Base-by-base conservation (phyloP, 2,888 invertebrate species). In the Epinotia ramella region DNA sequence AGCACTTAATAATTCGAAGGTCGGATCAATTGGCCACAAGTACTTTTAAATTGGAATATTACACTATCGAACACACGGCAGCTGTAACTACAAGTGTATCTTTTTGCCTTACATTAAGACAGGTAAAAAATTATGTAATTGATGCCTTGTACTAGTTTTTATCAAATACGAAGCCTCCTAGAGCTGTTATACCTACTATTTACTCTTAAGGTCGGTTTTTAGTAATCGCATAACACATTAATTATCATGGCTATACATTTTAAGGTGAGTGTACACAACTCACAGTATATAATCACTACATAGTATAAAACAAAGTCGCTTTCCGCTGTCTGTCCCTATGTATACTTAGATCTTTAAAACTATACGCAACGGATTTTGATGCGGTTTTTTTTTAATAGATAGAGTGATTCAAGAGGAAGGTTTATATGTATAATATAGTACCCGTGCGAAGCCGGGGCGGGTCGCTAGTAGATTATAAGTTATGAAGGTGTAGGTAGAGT, bases 181-280 rank as follows among this genome's bases (percentile, higher is more conserved):
- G 44, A 60, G 46, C 44, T 69, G 59, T 2, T 33, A 40, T 40
- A 40, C 40, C 40, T 24, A 33, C 28, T 60, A 59, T 59, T 24
- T 44, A 16, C 49, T 49, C 40, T n/a, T 53, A 75, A 62, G 59
- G 5, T 28, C 64, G 53, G 60, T 70, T n/a, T n/a, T 9, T 66
- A n/a, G 60, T 75, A 75, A 66, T 65, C 46, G 65, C 24, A 18
- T 53, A 65, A 49, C 53, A 49, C 13, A 66, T 53, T 53, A 70
- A 70, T 65, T 44, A 70, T 65, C 71, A 40, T 28, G 18, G 59
- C 53, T n/a, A 44, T 73, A 40, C 53, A 75, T 40, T 12, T 66
- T 40, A 70, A 11, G 65, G 16, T 20, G 24, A 53, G 65, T 49
- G 13, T 44, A 60, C 60, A 71, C 49, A 49, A 2, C 24, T 69